These are phyloP conservation scores for Fragum whitleyi DNA, from an alignment of 2,888 invertebrate species.

Conservation along the genomic window DNA sequence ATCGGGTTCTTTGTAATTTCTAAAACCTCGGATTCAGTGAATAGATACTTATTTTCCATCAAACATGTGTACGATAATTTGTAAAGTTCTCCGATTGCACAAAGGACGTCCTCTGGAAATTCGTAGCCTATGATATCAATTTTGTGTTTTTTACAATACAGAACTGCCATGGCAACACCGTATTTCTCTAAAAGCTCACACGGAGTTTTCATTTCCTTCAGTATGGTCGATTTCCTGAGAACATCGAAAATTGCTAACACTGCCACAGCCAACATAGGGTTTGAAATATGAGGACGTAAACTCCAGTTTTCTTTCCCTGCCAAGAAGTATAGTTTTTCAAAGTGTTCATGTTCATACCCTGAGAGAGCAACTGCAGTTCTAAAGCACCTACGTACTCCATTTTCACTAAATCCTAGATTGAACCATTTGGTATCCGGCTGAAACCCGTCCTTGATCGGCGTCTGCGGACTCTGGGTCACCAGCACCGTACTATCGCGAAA, in stretches of 20 bases:
- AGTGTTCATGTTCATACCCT: constrained; percentile 66
- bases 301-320: constrained; percentile 60
- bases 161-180: constrained; percentile 71
- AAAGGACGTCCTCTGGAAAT: constrained; percentile 69
- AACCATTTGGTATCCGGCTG: constrained; percentile 69
- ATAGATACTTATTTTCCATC: constrained; percentile 43
- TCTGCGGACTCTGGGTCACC: constrained; percentile 70
- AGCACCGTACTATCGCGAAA: constrained; percentile 72
- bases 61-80: constrained; percentile 68
- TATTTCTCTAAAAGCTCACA: constrained; percentile 71
- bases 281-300: constrained; percentile 56
- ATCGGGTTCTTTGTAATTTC: constrained; percentile 53
- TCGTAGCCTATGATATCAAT: constrained; percentile 68
- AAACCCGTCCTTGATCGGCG: constrained; percentile 50
- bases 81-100: constrained; percentile 67
- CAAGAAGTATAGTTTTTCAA: constrained; percentile 67
- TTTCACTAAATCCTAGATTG: constrained; percentile 67
- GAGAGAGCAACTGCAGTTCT: constrained; percentile 68
- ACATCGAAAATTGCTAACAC: constrained; percentile 65
- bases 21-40: constrained; percentile 67
- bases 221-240: constrained; percentile 56
- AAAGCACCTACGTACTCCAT: constrained; percentile 66
- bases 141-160: constrained; percentile 69
- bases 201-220: constrained; percentile 66
- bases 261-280: constrained; percentile 67